A percentile compares a stretch with the other conserved stretches of the same genome.
phyloP scores from a whole-genome alignment of 1,140 invertebrate genomes.

The Leptoteleia sp. region DNA sequence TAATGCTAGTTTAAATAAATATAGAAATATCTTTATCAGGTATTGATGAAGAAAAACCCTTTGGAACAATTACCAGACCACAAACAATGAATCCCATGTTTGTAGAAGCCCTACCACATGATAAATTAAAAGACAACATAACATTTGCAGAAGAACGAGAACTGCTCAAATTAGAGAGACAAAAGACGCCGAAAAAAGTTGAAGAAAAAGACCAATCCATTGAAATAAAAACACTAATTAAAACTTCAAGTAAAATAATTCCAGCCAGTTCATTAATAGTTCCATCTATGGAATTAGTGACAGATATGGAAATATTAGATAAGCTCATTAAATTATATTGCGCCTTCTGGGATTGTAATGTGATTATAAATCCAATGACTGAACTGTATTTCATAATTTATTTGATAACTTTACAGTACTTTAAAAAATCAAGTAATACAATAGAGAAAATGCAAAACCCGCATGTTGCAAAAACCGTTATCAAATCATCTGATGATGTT shows the following conservation, averaged over 20 bases:
- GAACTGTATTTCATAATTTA: conserved; percentile 84
- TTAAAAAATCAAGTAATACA: conserved; percentile 11
- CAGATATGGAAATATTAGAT: conserved; percentile 75
- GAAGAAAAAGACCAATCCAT: conserved; percentile 20
- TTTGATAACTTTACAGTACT: conserved; percentile 78
- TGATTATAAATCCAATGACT: conserved; percentile 82
- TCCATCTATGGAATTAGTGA: conserved; percentile 74
- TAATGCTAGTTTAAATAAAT: too few relatives aligned
- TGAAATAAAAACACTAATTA: conserved; percentile 17
- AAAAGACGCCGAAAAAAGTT: conserved; percentile 67
- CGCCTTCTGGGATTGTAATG: conserved; percentile 76
- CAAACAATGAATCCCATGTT: conserved; percentile 72
- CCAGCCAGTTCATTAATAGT: conserved; percentile 60
- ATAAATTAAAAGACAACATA: conserved; percentile 61
- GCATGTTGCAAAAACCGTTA: background rate
- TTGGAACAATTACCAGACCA: conserved; percentile 71
- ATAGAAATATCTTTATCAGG: conserved; percentile 45
- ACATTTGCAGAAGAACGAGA: conserved; percentile 72
- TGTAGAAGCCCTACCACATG: conserved; percentile 65
- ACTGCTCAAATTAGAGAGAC: conserved; percentile 71
- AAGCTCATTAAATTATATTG: conserved; percentile 79
- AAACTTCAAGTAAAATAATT: conserved; percentile 52
- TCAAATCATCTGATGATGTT: background rate
- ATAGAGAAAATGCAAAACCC: background rate
- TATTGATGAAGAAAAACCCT: conserved; percentile 61